A percentile compares a stretch with the other conserved stretches of the same genome.
These are phyloP conservation scores for Aeoliscus strigatus DNA, from an alignment of 2,797 vertebrate genomes.

Conservation along the genomic window DNA sequence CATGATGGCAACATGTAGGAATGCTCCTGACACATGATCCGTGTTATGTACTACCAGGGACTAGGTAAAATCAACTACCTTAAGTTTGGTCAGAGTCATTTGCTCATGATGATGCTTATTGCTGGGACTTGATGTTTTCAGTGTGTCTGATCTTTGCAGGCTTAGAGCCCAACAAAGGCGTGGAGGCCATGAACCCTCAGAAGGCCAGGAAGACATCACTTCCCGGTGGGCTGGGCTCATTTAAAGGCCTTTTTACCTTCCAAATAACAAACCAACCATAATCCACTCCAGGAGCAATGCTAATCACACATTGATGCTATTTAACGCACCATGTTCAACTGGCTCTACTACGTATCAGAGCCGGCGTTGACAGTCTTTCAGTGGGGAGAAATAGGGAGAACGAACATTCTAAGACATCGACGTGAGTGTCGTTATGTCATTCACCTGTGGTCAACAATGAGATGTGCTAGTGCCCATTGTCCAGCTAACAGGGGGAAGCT, in stretches of 20 bases:
- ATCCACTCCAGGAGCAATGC: no score
- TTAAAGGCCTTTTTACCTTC: not conserved
- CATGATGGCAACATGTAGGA: constrained; percentile 5
- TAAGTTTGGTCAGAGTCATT: no score
- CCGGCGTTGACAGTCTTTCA: constrained; percentile 25
- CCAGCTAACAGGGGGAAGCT: constrained; percentile 52
- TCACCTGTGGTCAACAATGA: constrained; percentile 1
- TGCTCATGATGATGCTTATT: not conserved
- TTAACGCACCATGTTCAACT: constrained; percentile 6
- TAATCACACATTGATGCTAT: not conserved
- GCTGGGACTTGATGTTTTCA: not conserved
- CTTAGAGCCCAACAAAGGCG: constrained; percentile 66
- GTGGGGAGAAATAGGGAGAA: no score
- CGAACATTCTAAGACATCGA: not conserved
- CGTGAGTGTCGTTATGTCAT: not conserved
- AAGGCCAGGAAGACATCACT: constrained; percentile 56
- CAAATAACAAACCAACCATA: constrained; percentile 2
- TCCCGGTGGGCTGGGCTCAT: constrained; percentile 18
- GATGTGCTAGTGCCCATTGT: constrained; percentile 52
- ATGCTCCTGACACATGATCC: no score
- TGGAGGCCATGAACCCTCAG: constrained; percentile 61
- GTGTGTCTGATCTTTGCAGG: constrained; percentile 11
- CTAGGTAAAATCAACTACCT: not conserved
- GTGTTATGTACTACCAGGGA: no score
- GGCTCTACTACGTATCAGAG: no score